phyloP scores from a whole-genome alignment of 2,797 vertebrate genomes.

The Danionella dracula region DNA sequence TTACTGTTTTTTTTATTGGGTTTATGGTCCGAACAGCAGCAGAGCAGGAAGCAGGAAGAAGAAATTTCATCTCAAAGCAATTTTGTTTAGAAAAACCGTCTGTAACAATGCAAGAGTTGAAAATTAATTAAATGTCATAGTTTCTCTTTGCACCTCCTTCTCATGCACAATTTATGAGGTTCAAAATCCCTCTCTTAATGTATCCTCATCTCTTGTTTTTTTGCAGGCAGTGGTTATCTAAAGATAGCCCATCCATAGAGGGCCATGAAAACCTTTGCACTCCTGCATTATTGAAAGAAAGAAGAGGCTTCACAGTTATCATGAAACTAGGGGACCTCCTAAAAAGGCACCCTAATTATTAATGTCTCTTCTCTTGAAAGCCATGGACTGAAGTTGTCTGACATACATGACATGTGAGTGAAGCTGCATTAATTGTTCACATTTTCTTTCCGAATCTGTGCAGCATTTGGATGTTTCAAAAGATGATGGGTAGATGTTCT shows the following conservation, averaged over 20 bases:
- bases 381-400: conserved; percentile 23
- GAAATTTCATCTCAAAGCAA: not conserved
- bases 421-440: not conserved
- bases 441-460: not conserved
- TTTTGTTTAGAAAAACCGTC: too few relatives aligned
- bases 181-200: not conserved
- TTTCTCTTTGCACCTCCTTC: not conserved
- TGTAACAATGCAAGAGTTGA: too few relatives aligned
- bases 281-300: conserved; percentile 20
- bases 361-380: conserved; percentile 4
- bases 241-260: conserved; percentile 1
- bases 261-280: conserved; percentile 11
- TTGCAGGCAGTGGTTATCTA: conserved; percentile 15
- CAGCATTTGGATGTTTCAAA: not conserved
- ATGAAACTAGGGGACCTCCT: conserved; percentile 24
- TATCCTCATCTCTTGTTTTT: not conserved
- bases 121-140: too few relatives aligned
- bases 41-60: too few relatives aligned
- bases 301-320: conserved; percentile 23
- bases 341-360: conserved; percentile 8
- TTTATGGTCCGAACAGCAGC: too few relatives aligned
- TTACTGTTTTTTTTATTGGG: too few relatives aligned
- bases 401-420: conserved; percentile 30
- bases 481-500: not conserved
- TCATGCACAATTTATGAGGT: conserved; percentile 4